These are phyloP conservation scores for Zaprionus obscuricornis DNA, from an alignment of 2,888 invertebrate genomes.

Conservation along the genomic window DNA sequence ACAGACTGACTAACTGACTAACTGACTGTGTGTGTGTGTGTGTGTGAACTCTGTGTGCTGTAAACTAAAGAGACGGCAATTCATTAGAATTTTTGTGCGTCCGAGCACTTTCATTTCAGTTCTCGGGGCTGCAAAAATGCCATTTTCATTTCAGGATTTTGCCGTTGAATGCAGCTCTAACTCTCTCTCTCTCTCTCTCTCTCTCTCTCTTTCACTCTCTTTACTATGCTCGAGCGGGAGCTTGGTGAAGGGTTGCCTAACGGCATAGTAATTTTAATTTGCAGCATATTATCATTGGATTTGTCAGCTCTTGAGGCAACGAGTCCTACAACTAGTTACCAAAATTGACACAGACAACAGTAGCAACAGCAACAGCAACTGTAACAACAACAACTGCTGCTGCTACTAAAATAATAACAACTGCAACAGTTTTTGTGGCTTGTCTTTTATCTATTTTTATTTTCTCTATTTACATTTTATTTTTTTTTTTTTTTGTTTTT, in stretches of 20 bases:
- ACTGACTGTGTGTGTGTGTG: background rate
- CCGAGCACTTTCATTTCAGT: conserved; percentile 49
- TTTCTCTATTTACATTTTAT: no score
- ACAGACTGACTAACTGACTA: conserved; percentile 2
- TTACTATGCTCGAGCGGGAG: no score
- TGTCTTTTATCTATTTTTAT: no score
- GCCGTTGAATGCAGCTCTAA: conserved; percentile 41
- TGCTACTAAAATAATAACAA: conserved; percentile 16
- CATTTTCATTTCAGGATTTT: conserved; percentile 61
- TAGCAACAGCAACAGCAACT: conserved; percentile 11
- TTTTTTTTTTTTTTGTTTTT: conserved; percentile 20
- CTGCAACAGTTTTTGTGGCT: conserved; percentile 35
- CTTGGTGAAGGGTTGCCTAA: conserved; percentile 21
- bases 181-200: conserved; percentile 13
- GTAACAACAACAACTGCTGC: background rate
- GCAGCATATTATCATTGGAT: conserved; percentile 60
- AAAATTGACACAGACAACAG: conserved; percentile 55
- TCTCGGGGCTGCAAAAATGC: conserved; percentile 30
- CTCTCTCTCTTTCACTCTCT: no score
- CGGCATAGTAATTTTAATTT: conserved; percentile 69
- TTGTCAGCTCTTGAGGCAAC: conserved; percentile 42
- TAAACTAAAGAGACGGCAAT: conserved; percentile 40
- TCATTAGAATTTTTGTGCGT: conserved; percentile 65
- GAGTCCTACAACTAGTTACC: conserved; percentile 14
- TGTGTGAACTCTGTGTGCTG: no score